Base-by-base conservation (phyloP, 2,797 vertebrate species). In the Thunnus albacares region DNA sequence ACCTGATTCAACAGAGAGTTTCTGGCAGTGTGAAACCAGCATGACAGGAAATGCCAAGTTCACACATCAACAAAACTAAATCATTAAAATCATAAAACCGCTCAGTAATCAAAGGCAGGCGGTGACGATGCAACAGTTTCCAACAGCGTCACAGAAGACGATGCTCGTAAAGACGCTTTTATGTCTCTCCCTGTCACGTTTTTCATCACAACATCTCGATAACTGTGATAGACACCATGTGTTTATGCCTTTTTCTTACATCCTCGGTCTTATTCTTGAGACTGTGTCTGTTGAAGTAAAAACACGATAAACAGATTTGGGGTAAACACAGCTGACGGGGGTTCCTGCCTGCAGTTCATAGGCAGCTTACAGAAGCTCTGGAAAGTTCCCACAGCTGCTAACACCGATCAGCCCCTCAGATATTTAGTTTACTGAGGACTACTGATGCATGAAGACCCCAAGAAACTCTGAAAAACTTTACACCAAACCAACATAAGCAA, bases 351-450 rank as follows among this genome's bases (percentile, higher is more conserved):
- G 18, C 18, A 17, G 18, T 47, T 58, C n/a, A 26, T 11, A 11
- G 24, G 61, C 17, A 47, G 61, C 61, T 64, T 6, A 20, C 2
- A 51, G 43, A 26, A 62, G 30, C 47, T 71, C 20, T 49, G 24
- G 6, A 68, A 51, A 64, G 14, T 65, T 71, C 26, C 58, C 30
- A 51, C 71, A 65, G 71, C 75, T 83, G 66, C 47, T 24, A 26
- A 57, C 28, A 10, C 62, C 47, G 35, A 79, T 47, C 62, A 58
- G 56, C 60, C 52, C 28, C 59, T 15, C 6, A 70, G 28, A 47
- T 61, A 53, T 71, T 71, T 47, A 35, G 28, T 59, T 58, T 51
- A 61, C 12, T n/a, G 17, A 49, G 0, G 12, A 60, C 49, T 53
- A 13, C 45, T 30, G 64, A 55, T 41, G 43, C 64, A 15, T 51